Percentiles rank a stretch among this genome's conserved stretches.
phyloP scores from a whole-genome alignment of 2,113 vertebrate species.

The Murina feae region DNA sequence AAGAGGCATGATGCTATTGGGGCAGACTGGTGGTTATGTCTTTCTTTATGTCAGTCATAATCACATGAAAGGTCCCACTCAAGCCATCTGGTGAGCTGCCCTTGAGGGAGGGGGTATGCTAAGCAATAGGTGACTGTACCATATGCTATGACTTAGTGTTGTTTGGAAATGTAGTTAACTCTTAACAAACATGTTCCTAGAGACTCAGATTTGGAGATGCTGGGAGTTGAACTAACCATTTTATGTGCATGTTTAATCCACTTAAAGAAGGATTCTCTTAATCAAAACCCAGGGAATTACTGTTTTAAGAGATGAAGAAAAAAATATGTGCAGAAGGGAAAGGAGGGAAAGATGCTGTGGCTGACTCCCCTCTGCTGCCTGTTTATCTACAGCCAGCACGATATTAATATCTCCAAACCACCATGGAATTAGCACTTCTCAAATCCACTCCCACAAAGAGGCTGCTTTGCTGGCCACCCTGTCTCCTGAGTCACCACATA shows the following conservation, averaged over 20 bases:
- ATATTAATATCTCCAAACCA: constrained; percentile 73
- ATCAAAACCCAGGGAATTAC: not conserved
- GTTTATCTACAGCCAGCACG: constrained; percentile 68
- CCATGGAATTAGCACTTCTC: constrained; percentile 75
- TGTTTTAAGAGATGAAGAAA: constrained; percentile 8
- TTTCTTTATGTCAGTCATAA: constrained; percentile 61
- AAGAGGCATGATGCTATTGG: not conserved
- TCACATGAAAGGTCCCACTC: constrained; percentile 55
- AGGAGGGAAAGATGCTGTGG: constrained; percentile 39
- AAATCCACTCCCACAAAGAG: constrained; percentile 75
- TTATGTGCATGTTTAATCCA: not conserved
- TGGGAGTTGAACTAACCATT: not conserved
- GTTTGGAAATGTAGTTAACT: constrained; percentile 45
- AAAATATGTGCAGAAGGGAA: not conserved
- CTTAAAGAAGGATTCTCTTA: not conserved
- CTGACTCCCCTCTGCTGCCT: constrained; percentile 65
- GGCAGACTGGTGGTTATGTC: constrained; percentile 36
- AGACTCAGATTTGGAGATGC: not conserved
- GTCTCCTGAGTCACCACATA: constrained; percentile 68
- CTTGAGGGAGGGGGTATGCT: constrained; percentile 61
- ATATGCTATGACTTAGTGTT: constrained; percentile 56
- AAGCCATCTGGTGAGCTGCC: constrained; percentile 66
- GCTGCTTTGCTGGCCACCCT: constrained; percentile 70
- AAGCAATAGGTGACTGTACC: constrained; percentile 63
- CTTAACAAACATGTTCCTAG: constrained; percentile 24